Base-by-base conservation (phyloP, 2,113 vertebrate species). In the Nothobranchius furzeri region DNA sequence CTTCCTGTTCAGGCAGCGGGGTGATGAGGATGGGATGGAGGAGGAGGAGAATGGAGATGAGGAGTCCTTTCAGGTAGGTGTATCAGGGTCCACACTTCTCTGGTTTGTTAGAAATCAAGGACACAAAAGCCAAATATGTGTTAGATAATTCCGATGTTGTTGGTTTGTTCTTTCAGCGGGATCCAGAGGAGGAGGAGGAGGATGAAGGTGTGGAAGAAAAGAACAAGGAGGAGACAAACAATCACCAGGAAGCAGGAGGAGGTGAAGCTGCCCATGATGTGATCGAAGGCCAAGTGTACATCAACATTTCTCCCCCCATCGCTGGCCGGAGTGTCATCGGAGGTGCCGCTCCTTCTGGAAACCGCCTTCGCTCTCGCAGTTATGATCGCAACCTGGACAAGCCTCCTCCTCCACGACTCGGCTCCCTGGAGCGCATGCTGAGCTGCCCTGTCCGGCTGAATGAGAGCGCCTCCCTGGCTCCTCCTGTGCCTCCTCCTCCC, bases 391-490 rank as follows among this genome's bases (percentile, higher is more conserved):
- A 94, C 88, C 92, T 99, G 57, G 94, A 96, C 74, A 93, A 93
- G 74, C 94, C 94, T 55, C 94, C 94, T 1, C 65, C 93, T 0
- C 84, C 85, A 8, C 91, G 94, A 4, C 86, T 96, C 50, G 95
- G 95, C 6, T 95, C 97, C 0, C 81, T 98, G 85, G 97, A 99
- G 81, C 95, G 96, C 49, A 97, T 99, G 97, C 79, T 98, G 77
- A 99, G 98, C 87, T 99, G 98, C 76, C 98, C 96, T 0, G 93
- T 98, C 11, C 94, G 95, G 57, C 90, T 99, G 60, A 98, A 96
- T 42, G 95, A 98, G 51, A 90, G 94, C 36, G 70, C 84, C 6
- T 57, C 72, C 36, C 84, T 82, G 1, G 69, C 87, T 15, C 81
- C 89, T 9, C 83, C 90, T 0, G 76, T 93, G 7, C n/a, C 37